A percentile compares a stretch with the other conserved stretches of the same genome.
These are phyloP conservation scores for Hypotaenidia okinawae DNA, from an alignment of 2,797 vertebrate genomes.

Conservation along the genomic window DNA sequence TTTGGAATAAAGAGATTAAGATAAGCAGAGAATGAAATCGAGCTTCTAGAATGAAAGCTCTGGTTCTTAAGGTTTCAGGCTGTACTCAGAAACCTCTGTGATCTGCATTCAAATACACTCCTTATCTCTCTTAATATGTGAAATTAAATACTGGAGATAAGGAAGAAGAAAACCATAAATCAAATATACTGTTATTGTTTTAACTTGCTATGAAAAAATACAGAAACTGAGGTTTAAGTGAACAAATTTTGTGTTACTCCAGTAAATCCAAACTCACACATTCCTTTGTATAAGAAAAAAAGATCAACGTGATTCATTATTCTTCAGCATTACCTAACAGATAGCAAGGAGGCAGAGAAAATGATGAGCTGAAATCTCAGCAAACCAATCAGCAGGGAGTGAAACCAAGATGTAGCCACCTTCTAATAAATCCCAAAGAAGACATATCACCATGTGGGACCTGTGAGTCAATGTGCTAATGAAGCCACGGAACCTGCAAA, in stretches of 20 bases:
- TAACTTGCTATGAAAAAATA: not conserved
- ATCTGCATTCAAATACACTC: constrained; percentile 11
- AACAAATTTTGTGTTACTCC: not conserved
- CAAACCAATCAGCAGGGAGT: not conserved
- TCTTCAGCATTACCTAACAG: not conserved
- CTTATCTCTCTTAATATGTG: not conserved
- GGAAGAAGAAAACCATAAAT: not conserved
- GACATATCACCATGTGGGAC: not conserved
- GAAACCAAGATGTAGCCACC: not conserved
- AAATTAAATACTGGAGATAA: constrained; percentile 39
- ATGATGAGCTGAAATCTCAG: constrained; percentile 15
- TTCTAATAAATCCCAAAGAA: not conserved
- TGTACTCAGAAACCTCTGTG: not conserved
- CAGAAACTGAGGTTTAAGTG: not conserved
- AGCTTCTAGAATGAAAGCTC: constrained; percentile 24
- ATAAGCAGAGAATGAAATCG: not conserved
- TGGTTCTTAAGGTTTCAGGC: not conserved
- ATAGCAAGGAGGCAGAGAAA: not conserved
- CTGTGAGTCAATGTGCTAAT: not conserved
- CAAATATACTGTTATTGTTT: constrained; percentile 3
- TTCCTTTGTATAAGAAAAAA: not conserved
- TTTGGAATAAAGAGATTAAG: constrained; percentile 26
- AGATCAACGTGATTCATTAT: not conserved
- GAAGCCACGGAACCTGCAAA: not conserved
- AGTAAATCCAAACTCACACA: not conserved